Conservation (phyloP, 2,888 invertebrate species). For the Homarus gammarus region DNA sequence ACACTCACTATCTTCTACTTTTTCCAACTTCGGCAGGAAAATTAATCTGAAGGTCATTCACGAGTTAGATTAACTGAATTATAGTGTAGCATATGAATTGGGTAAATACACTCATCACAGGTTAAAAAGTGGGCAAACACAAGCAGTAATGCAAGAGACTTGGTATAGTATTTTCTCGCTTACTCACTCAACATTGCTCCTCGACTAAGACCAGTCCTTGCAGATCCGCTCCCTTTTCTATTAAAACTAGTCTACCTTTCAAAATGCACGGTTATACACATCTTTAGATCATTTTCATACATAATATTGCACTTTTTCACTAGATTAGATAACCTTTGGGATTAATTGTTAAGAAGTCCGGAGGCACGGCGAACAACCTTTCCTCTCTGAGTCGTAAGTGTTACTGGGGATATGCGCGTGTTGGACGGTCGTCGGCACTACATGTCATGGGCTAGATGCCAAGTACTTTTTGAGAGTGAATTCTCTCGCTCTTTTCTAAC, state of each 20-base stretch:
- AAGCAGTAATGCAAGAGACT: background rate
- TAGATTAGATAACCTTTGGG: constrained; percentile 49
- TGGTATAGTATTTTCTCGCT: constrained; percentile 20
- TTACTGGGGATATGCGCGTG: constrained; percentile 70
- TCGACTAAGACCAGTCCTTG: background rate
- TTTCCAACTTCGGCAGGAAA: background rate
- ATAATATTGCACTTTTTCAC: constrained; percentile 66
- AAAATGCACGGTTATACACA: constrained; percentile 43
- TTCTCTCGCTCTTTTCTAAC: background rate
- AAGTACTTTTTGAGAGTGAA: constrained; percentile 9
- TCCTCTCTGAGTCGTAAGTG: constrained; percentile 58
- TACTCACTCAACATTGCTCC: constrained; percentile 54
- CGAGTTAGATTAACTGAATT: no score
- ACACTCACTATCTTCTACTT: background rate
- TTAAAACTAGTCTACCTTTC: constrained; percentile 39
- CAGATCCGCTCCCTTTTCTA: background rate
- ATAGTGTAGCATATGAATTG: background rate
- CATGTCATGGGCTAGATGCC: constrained; percentile 62
- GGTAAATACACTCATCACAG: background rate
- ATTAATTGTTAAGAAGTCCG: constrained; percentile 62
- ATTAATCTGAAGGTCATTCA: no score
- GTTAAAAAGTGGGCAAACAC: background rate
- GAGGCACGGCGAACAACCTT: constrained; percentile 61
- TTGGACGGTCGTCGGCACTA: constrained; percentile 69
- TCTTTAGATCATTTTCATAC: constrained; percentile 45